A percentile compares a stretch with the other conserved stretches of the same genome.
Conservation (phyloP, 1,140 invertebrate genomes). For the Zaprionus inermis region DNA sequence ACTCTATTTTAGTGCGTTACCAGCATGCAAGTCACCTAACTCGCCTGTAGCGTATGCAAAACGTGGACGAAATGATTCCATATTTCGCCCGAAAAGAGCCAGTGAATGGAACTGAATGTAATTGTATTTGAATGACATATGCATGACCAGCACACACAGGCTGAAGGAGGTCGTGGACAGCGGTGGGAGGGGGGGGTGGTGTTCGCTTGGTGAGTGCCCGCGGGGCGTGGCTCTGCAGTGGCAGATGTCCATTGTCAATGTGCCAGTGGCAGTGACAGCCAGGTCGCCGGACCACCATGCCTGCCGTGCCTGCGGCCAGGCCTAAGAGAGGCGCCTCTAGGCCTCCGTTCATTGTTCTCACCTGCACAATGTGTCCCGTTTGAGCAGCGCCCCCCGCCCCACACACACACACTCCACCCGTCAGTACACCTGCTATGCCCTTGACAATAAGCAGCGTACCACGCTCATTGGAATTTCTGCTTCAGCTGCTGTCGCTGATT, state of each 20-base stretch:
- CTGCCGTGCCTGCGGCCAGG: conserved; percentile 21
- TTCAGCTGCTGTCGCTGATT: conserved; percentile 53
- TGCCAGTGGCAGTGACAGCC: conserved; percentile 59
- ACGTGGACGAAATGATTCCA: conserved; percentile 38
- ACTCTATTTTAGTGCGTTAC: background rate
- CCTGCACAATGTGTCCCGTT: conserved; percentile 57
- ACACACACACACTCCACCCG: no score
- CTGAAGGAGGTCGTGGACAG: background rate
- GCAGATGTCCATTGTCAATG: conserved; percentile 54
- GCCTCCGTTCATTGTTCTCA: conserved; percentile 58
- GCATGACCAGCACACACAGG: conserved; percentile 41
- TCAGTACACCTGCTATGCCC: conserved; percentile 1
- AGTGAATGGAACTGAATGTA: conserved; percentile 55
- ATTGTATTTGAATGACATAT: conserved; percentile 80
- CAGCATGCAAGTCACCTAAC: background rate
- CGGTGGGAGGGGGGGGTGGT: no score
- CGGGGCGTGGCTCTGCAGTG: conserved; percentile 15
- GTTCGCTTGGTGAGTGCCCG: no score
- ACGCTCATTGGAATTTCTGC: conserved; percentile 59
- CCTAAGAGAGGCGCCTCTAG: conserved; percentile 35
- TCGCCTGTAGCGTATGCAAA: background rate
- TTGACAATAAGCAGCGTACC: conserved; percentile 57
- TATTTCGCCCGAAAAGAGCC: conserved; percentile 25
- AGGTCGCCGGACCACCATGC: background rate
- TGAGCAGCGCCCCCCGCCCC: conserved; percentile 17